Percentiles rank a stretch among this genome's conserved stretches.
These are phyloP conservation scores for Tetraodon nigroviridis DNA, from an alignment of 2,113 vertebrate species.

Conservation along the genomic window DNA sequence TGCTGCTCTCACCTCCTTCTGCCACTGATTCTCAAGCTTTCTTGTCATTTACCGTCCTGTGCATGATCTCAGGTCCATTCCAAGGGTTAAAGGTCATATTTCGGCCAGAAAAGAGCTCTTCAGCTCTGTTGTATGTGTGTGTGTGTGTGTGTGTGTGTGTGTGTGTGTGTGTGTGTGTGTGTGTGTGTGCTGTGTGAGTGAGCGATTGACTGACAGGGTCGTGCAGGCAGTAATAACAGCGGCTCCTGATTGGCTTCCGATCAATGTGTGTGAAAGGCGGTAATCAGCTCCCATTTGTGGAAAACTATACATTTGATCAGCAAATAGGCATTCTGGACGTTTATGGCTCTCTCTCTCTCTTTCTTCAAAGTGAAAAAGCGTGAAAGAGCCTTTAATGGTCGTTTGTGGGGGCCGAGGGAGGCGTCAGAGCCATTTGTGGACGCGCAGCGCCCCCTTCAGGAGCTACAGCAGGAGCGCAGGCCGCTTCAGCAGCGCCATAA, in stretches of 20 bases:
- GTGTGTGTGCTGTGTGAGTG: too few relatives aligned
- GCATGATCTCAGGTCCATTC: too few relatives aligned
- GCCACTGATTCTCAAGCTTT: too few relatives aligned
- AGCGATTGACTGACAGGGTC: too few relatives aligned
- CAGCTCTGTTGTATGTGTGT: not conserved
- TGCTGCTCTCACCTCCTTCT: too few relatives aligned
- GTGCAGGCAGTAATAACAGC: conserved; percentile 41
- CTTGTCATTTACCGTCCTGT: too few relatives aligned
- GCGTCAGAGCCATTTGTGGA: conserved; percentile 25
- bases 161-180: too few relatives aligned
- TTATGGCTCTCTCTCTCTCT: not conserved
- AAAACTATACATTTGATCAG: conserved; percentile 15
- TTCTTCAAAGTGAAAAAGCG: too few relatives aligned
- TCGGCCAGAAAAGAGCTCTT: too few relatives aligned
- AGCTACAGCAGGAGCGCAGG: not conserved
- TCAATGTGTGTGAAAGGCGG: conserved; percentile 31
- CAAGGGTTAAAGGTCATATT: too few relatives aligned
- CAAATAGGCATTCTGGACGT: conserved; percentile 1
- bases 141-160: too few relatives aligned
- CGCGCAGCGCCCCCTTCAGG: conserved; percentile 52
- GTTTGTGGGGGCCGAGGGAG: not conserved
- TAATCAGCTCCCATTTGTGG: conserved; percentile 16
- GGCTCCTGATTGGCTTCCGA: conserved; percentile 12
- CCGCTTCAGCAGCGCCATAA: too few relatives aligned
- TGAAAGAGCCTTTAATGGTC: not conserved